Conservation (phyloP, 2,113 vertebrate genomes). For the Ictalurus punctatus region DNA sequence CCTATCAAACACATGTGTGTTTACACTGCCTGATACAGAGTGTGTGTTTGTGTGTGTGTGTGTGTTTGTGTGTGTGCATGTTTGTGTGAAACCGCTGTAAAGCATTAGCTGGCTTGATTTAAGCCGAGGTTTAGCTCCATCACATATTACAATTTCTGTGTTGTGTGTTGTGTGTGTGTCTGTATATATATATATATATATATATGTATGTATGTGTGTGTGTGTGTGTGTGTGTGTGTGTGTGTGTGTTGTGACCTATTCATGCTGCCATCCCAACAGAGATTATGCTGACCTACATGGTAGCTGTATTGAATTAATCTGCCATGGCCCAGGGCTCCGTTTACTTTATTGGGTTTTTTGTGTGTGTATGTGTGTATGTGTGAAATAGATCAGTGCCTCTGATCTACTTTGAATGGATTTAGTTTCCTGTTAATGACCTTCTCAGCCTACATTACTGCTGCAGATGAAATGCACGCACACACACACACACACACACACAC, state of each 20-base stretch:
- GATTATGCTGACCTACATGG: constrained; percentile 70
- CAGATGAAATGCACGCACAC: not conserved
- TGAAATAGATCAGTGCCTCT: constrained; percentile 1
- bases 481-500: not conserved
- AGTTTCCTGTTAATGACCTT: constrained; percentile 15
- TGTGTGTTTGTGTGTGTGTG: constrained; percentile 40
- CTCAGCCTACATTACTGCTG: not conserved
- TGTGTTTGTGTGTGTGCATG: not conserved
- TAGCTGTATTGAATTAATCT: constrained; percentile 66
- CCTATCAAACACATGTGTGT: not conserved
- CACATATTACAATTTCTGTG: not conserved
- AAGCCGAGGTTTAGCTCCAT: not conserved
- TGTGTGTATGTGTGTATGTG: constrained; percentile 20
- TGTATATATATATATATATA: too few species aligned
- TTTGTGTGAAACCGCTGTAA: not conserved
- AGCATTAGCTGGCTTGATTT: not conserved
- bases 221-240: constrained; percentile 10
- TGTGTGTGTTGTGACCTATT: constrained; percentile 20
- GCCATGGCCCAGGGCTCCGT: constrained; percentile 58
- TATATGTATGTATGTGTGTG: not conserved
- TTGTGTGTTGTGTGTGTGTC: constrained; percentile 7
- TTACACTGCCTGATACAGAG: not conserved
- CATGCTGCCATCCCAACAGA: constrained; percentile 47
- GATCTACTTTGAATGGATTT: constrained; percentile 13
- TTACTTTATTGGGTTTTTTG: constrained; percentile 46